A percentile compares a stretch with the other conserved stretches of the same genome.
phyloP scores from a whole-genome alignment of 2,888 invertebrate species.

The Teleogryllus oceanicus region DNA sequence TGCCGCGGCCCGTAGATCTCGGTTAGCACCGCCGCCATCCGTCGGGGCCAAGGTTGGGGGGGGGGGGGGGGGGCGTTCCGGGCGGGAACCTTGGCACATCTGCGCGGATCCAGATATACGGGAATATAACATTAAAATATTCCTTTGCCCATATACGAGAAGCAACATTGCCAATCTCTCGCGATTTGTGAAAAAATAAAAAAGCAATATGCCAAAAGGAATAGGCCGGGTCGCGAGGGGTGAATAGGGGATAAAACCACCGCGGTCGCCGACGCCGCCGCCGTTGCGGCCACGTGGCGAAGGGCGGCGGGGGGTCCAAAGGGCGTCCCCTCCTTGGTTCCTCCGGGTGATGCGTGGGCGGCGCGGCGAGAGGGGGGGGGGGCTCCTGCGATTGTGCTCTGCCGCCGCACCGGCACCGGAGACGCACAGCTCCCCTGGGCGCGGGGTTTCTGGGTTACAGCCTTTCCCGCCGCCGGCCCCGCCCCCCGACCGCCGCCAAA shows the following conservation, averaged over 20 bases:
- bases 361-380: no score
- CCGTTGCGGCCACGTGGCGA: neutral
- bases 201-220: slow-evolving; percentile 23
- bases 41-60: neutral
- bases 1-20: neutral
- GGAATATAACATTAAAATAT: slow-evolving; percentile 33
- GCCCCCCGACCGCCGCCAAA: no score
- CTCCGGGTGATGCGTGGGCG: no score
- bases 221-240: slow-evolving; percentile 19
- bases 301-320: neutral
- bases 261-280: neutral
- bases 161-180: slow-evolving; percentile 31
- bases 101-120: slow-evolving; percentile 18
- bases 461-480: no score
- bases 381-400: no score
- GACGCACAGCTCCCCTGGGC: no score
- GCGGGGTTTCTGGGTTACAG: no score
- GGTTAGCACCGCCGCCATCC: neutral
- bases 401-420: no score
- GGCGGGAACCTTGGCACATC: no score
- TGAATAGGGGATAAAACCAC: neutral
- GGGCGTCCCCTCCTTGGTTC: no score
- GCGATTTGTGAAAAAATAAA: slow-evolving; percentile 32
- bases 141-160: slow-evolving; percentile 26
- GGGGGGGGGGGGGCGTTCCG: no score